These are phyloP conservation scores for Pachliopta kotzebuea DNA, from an alignment of 2,888 invertebrate genomes.

Conservation along the genomic window DNA sequence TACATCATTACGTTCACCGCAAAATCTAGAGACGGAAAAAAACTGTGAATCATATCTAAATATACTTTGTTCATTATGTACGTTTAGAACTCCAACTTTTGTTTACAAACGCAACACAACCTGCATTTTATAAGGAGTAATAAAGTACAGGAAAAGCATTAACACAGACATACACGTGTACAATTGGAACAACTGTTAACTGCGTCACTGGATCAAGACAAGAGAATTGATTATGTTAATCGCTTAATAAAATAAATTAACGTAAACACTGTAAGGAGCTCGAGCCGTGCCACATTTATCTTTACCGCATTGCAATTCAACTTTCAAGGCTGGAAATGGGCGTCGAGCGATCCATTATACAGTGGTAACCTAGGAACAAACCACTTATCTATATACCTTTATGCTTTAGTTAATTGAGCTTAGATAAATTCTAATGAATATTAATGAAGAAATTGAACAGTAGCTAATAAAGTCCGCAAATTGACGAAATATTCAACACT, in stretches of 20 bases:
- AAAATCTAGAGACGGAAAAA: too few relatives aligned
- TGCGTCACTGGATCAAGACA: conserved; percentile 24
- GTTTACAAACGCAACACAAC: too few relatives aligned
- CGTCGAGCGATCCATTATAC: conserved; percentile 45
- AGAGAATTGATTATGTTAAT: conserved; percentile 44
- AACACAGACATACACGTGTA: conserved; percentile 15
- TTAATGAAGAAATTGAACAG: conserved; percentile 25
- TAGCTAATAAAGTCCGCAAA: conserved; percentile 3
- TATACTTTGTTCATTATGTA: too few relatives aligned
- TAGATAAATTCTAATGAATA: conserved; percentile 27
- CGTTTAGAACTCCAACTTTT: too few relatives aligned
- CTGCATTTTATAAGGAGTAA: too few relatives aligned
- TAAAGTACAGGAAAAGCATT: background rate
- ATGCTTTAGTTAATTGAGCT: conserved; percentile 24
- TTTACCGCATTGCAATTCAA: conserved; percentile 51
- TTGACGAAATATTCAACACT: conserved; percentile 3
- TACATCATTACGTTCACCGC: too few relatives aligned
- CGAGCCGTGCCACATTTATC: conserved; percentile 48
- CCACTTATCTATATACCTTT: conserved; percentile 27
- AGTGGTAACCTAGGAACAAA: conserved; percentile 31
- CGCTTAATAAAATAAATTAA: conserved; percentile 57
- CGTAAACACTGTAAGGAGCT: conserved; percentile 45
- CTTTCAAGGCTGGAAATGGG: conserved; percentile 52
- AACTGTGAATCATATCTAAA: too few relatives aligned
- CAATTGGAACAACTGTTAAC: conserved; percentile 21